These are phyloP conservation scores for Cliona cf. orientalis DNA, from an alignment of 37 sponge, comb jelly and placozoan species.

Conservation along the genomic window DNA sequence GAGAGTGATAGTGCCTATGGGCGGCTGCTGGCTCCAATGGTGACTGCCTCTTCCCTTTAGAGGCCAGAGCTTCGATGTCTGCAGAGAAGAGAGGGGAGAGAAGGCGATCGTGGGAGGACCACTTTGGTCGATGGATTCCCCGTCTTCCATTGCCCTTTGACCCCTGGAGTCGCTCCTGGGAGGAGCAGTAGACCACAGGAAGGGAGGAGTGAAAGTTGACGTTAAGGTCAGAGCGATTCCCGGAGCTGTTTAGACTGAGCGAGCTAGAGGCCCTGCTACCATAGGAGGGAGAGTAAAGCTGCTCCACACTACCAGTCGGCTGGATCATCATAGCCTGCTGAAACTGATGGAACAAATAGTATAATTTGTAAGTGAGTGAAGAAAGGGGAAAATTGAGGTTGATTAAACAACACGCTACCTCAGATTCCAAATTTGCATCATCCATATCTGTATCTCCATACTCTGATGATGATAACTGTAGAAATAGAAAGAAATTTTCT, in stretches of 20 bases:
- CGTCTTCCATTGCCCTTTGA: no score
- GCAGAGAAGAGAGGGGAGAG: neutral
- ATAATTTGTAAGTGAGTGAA: neutral
- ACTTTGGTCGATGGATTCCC: neutral
- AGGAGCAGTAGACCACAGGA: slow-evolving; percentile 6
- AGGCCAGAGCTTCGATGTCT: neutral
- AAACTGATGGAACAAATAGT: neutral
- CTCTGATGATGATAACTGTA: slow-evolving; percentile 1
- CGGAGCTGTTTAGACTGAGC: slow-evolving; percentile 2
- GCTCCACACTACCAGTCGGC: slow-evolving; percentile 25
- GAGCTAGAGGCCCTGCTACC: slow-evolving; percentile 21
- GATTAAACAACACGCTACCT: slow-evolving; percentile 11
- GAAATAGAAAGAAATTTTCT: neutral
- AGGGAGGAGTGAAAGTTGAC: slow-evolving; percentile 5
- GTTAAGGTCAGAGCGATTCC: neutral
- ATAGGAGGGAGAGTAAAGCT: slow-evolving; percentile 29
- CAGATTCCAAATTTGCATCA: slow-evolving; percentile 29
- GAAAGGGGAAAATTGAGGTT: neutral
- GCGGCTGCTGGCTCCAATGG: neutral
- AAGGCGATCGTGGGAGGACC: neutral
- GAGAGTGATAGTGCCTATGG: neutral
- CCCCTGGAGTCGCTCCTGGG: neutral
- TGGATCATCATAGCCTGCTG: slow-evolving; percentile 10
- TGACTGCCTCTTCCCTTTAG: slow-evolving; percentile 1
- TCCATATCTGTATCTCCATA: slow-evolving; percentile 21